Base-by-base conservation (phyloP, 2,888 invertebrate species). In the Sphaeridia pumilis region DNA sequence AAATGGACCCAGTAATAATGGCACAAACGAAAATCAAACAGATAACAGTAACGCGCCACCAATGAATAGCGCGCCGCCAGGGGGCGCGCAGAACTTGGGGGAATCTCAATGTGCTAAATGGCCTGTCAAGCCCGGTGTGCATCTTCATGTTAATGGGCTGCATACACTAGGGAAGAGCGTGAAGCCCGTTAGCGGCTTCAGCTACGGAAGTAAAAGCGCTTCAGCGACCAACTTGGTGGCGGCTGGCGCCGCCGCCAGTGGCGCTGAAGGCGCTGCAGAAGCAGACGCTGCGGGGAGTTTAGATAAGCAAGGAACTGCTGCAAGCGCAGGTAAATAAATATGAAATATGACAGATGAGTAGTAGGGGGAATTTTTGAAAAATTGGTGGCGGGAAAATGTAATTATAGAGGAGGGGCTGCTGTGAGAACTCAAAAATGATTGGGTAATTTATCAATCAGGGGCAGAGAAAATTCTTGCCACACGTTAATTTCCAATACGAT, bases 41-140 rank as follows among this genome's bases (percentile, higher is more conserved):
- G 38, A 41, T 24, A 28, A 24, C 17, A 26, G n/a, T n/a, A 38
- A 46, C 35, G 25, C 10, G 31, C 7, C 31, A 10, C 31, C 7
- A 31, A 14, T 7, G 14, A 14, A 14, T 7, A 31, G 22, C 4
- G 28, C 49, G 47, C 48, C 47, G 25, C 42, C 22, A 34, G 38
- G 49, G 17, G 36, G 45, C 35, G 31, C 42, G 27, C 47, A 38
- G 46, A 41, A 28, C 31, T 36, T 17, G 28, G 41, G 41, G 31
- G 46, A 52, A 22, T 51, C 55, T 59, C 63, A 51, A 45, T 45
- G 45, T 28, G 47, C 54, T 49, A 82, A 85, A 69, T 90, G 89
- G 89, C 89, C 89, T 7, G 72, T 88, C 56, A 83, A 86, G 67
- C 88, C 89, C 2, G 89, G 89, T 49, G 87, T 89, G 49, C 75